Base-by-base conservation (phyloP, 2,888 invertebrate species). In the Malacosoma neustria region DNA sequence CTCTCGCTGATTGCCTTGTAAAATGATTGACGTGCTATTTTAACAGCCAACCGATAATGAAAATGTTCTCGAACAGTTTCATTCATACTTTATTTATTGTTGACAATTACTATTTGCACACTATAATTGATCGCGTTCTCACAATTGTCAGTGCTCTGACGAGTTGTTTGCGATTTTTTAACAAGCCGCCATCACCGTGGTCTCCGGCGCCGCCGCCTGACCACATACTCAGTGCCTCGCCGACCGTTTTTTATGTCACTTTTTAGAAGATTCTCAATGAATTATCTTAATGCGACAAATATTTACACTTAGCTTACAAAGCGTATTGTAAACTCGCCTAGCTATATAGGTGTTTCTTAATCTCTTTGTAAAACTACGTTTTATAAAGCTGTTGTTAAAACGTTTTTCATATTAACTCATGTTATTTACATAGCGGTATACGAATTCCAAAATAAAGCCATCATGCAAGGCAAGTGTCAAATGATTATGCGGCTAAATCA, bases 111-210 rank as follows among this genome's bases (percentile, higher is more conserved):
- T 80, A 82, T 81, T 82, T 79, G 67, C 76, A 62, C 70, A 64
- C 63, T 72, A 81, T 84, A 85, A 85, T 84, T 84, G 82, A 84
- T 76, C 75, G 72, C 59, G 80, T 84, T 85, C 85, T 81, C 85
- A 84, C 85, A 82, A 84, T 80, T 77, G 81, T 84, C 84, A 79
- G 68, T 40, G 45, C 46, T 54, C 57, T 72, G 80, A 81, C 65
- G 76, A 79, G 76, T 64, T 57, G 73, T 62, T 68, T 59, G 73
- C 66, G 55, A 75, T 72, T 82, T 82, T 73, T 80, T 76, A 70
- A 67, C 69, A 66, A 55, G 55, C 52, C 46, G 60, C 54, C 49
- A 51, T 52, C 30, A n/a, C n/a, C n/a, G n/a, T n/a, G 65, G 60
- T 49, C 54, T 46, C 50, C 65, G 70, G 70, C 73, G 69, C 70